Evolutionary conservation across 2,888 invertebrate genomes (phyloP), one percentile per base, ranked within the genome.

Genomic region (Elegia similella): DNA sequence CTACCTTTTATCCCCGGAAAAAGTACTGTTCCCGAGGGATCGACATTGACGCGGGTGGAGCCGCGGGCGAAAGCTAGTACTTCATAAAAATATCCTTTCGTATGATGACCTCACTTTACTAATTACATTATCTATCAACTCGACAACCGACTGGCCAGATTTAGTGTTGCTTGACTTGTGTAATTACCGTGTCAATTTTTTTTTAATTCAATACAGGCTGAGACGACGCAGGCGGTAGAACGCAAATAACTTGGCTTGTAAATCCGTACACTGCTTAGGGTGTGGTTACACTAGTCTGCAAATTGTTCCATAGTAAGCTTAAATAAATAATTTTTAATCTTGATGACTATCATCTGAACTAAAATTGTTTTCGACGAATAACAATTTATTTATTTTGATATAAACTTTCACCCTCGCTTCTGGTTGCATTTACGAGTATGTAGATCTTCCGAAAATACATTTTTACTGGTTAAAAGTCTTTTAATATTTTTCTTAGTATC

Each of bases 141-240:
- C 50, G 50, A 32, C 50, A 50, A 50, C 50, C 50, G 50, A 50
- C 34, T 12, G 34, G 38, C 50, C 50, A 50, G 34, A 50, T 50
- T 38, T 42, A 56, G 47, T 52, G 23, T 57, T 30, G 52, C 34
- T 23, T 69, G 62, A 64, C 66, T 65, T 59, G 61, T 69, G 69
- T 71, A 76, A 76, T 78, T 77, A 71, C 65, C 62, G 61, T 62
- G 69, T 71, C 68, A 70, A 68, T 72, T 78, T 72, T 73, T 77
- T 78, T 75, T 67, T 69, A 59, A 74, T 73, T 63, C 69, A 67
- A 46, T 56, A 60, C 13, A 55, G 34, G 63, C 17, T 62, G 72
- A 74, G 65, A 70, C 65, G 63, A 60, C 64, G 67, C 78, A 73
- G 69, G 68, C 75, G 69, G 76, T 60, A 56, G 60, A 58, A 65